A percentile compares a stretch with the other conserved stretches of the same genome.
These are phyloP conservation scores for Amphipyra tragopoginis DNA, from an alignment of 2,888 invertebrate genomes.

Conservation along the genomic window DNA sequence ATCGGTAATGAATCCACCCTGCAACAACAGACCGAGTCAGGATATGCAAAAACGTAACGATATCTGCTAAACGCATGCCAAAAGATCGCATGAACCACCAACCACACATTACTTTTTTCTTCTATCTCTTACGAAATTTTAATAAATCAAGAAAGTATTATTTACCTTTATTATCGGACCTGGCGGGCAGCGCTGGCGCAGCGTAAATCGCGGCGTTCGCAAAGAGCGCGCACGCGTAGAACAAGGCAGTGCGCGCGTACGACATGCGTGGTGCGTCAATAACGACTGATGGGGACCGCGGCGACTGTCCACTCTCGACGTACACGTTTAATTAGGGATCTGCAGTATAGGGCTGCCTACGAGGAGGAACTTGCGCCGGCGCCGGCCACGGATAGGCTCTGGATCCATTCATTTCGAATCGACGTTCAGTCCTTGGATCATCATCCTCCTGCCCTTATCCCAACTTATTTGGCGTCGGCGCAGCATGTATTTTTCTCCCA, in stretches of 20 bases:
- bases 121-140: not conserved
- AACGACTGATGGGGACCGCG: constrained; percentile 57
- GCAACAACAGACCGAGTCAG: too few species aligned
- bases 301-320: constrained; percentile 15
- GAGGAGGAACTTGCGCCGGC: not conserved
- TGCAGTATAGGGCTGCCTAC: constrained; percentile 30
- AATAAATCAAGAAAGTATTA: not conserved
- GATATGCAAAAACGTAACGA: too few species aligned
- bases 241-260: constrained; percentile 68
- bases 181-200: constrained; percentile 77
- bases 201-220: constrained; percentile 65
- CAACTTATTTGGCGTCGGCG: too few species aligned
- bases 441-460: too few species aligned
- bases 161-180: constrained; percentile 75
- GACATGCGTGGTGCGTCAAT: constrained; percentile 75
- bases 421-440: too few species aligned
- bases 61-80: too few species aligned
- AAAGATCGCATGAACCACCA: too few species aligned
- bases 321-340: constrained; percentile 35
- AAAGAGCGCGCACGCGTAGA: constrained; percentile 78
- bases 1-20: too few species aligned
- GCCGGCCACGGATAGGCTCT: too few species aligned
- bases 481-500: too few species aligned
- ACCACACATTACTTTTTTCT: too few species aligned
- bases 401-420: too few species aligned